These are phyloP conservation scores for Andricus curvator DNA, from an alignment of 2,888 invertebrate genomes.

Conservation along the genomic window DNA sequence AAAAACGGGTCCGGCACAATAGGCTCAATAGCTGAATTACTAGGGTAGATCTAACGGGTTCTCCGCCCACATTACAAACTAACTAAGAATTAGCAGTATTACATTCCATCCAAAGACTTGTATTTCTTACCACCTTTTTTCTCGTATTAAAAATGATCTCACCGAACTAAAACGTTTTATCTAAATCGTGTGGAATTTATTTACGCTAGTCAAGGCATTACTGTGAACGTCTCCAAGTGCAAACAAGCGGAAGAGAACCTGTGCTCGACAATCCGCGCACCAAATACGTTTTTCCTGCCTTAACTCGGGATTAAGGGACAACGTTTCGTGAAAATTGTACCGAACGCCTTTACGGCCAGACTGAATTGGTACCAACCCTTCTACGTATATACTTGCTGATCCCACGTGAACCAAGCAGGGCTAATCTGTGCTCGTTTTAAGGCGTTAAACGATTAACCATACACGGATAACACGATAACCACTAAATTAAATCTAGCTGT, in stretches of 20 bases:
- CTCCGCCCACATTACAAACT: no score
- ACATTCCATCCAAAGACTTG: no score
- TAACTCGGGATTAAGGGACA: not conserved
- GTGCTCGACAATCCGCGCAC: constrained; percentile 43
- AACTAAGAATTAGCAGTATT: no score
- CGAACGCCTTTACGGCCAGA: constrained; percentile 14
- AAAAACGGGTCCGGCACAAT: no score
- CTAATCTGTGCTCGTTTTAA: constrained; percentile 51
- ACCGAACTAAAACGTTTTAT: not conserved
- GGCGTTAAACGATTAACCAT: constrained; percentile 70
- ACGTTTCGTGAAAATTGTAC: constrained; percentile 44
- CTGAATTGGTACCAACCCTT: constrained; percentile 28
- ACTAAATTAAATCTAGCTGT: constrained; percentile 71
- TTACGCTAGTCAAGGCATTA: not conserved
- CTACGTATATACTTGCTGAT: constrained; percentile 42
- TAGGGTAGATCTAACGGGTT: fast-evolving
- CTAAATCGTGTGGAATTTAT: not conserved
- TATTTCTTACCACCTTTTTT: not conserved
- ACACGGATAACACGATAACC: constrained; percentile 67
- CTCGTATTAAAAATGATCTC: not conserved
- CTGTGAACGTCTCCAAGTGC: not conserved
- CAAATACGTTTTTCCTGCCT: constrained; percentile 47
- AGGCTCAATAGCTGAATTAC: no score
- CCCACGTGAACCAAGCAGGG: constrained; percentile 42
- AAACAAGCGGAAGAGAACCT: constrained; percentile 38